Evolutionary conservation across 2,797 vertebrate genomes (phyloP), one percentile per base, ranked within the genome.

Genomic region (Lagodon rhomboides): DNA sequence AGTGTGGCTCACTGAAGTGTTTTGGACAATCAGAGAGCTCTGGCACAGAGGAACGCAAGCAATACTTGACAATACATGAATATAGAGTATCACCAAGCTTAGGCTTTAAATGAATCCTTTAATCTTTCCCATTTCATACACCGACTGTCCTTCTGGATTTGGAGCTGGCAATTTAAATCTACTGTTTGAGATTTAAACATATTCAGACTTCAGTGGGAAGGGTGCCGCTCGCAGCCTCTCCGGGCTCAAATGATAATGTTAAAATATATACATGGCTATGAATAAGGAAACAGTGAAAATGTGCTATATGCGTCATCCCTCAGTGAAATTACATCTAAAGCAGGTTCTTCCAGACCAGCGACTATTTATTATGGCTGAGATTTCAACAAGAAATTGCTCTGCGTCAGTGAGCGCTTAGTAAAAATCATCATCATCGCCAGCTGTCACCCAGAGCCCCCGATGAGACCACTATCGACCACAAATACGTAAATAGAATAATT

Each of bases 161-260:
- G 17, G 16, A 69, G 64, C 30, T 12, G 15, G 41, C 23, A 16
- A 65, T 53, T 30, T 34, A 73, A 54, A 69, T 61, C 44, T 25
- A 5, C 75, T 71, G 47, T 62, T 74, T 77, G 75, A 75, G 41
- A 75, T 75, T 67, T 71, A 56, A 78, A 75, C 25, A 41, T 65
- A 82, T 83, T 68, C 64, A 75, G 23, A 75, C 62, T 25, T 67
- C 22, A 50, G 30, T 15, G 59, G 2, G 38, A 25, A n/a, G 38
- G 59, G 49, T 12, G 46, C 38, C 12, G 11, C 41, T 22, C 3
- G 27, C 46, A 18, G 47, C 43, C 64, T 76, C 75, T 75, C 34
- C 0, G 67, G 41, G 44, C 38, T 68, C 16, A 68, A 81, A 85
- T 15, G 0, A 46, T n/a, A n/a, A n/a, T 54, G 59, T 79, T 60